A percentile compares a stretch with the other conserved stretches of the same genome.
Evolutionary conservation across 2,888 invertebrate genomes (phyloP).

Genomic region (Apodemia duryi): DNA sequence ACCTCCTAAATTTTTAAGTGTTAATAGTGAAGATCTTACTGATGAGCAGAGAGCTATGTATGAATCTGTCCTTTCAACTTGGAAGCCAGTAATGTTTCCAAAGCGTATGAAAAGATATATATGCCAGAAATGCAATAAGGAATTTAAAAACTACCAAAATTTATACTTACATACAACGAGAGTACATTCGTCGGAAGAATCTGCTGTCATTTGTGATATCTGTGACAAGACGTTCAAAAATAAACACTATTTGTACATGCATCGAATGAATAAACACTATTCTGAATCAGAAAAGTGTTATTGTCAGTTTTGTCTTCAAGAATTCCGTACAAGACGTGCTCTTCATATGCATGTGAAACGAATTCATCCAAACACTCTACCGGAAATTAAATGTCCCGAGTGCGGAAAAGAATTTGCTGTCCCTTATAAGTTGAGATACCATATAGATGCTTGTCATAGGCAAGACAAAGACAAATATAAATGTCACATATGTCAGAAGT

Average conservation of each 20-base stretch:
- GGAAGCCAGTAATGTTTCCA: conserved; percentile 63
- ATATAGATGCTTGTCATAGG: conserved; percentile 55
- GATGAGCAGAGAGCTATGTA: conserved; percentile 70
- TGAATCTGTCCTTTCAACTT: conserved; percentile 61
- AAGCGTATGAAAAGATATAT: conserved; percentile 58
- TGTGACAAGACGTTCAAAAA: conserved; percentile 71
- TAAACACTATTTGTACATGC: conserved; percentile 72
- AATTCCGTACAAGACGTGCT: conserved; percentile 60
- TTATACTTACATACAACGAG: conserved; percentile 63
- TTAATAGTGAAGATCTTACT: conserved; percentile 54
- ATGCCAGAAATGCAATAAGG: conserved; percentile 63
- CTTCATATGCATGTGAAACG: conserved; percentile 65
- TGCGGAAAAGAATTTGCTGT: conserved; percentile 64
- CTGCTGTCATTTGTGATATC: conserved; percentile 60
- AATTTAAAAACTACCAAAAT: conserved; percentile 70
- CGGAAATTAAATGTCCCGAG: conserved; percentile 62
- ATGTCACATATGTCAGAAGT: conserved; percentile 60
- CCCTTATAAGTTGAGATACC: conserved; percentile 63
- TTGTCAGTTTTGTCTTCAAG: conserved; percentile 67
- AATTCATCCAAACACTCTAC: conserved; percentile 60
- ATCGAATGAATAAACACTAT: conserved; percentile 72
- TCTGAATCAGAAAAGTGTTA: conserved; percentile 64
- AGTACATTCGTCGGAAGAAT: conserved; percentile 66
- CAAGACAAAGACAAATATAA: conserved; percentile 57
- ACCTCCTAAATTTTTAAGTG: conserved; percentile 49